Evolutionary conservation across 2,113 vertebrate species (phyloP), one percentile per base, ranked within the genome.

Genomic region (Nothobranchius furzeri): DNA sequence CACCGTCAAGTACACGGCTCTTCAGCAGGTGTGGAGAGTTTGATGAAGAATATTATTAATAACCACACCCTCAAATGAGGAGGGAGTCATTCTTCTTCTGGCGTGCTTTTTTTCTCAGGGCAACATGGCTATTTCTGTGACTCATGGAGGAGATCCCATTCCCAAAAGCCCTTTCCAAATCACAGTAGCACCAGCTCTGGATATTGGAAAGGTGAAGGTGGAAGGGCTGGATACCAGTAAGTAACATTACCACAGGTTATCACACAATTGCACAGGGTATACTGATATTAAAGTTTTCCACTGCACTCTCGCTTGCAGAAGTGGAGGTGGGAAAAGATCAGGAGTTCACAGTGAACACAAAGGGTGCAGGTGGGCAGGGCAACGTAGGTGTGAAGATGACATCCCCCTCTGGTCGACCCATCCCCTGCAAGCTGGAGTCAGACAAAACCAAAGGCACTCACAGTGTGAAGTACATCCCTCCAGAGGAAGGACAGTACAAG

Each of bases 401-500:
- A 1, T 95, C 96, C 0, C 96, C 96, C 50, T 95, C 94, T 0
- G 94, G 95, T 14, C 90, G 96, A 6, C 94, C 94, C 12, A 94
- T 97, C 70, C 96, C 96, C 7, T 98, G 96, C 91, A 96, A 95
- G 49, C 75, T 97, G 86, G 95, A 95, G 62, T 93, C 94, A 0
- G 95, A 94, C 6, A 87, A 92, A 42, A 92, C 92, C n/a, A 94
- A 89, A 0, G 93, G 93, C 1, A 24, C 86, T 70, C 95, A 96
- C 80, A 77, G 85, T 0, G 94, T 97, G 60, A 95, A 93, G 85
- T 98, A 96, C 73, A 95, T 96, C 60, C 95, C 96, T 20, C 82
- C 95, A 0, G 96, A 98, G 84, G 96, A 98, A 86, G 96, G 96
- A 1, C 93, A 92, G 68, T 96, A 97, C 92, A 96, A 96, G 64